These are phyloP conservation scores for Apogon talboti DNA, from an alignment of 2,797 vertebrate species.

Conservation along the genomic window DNA sequence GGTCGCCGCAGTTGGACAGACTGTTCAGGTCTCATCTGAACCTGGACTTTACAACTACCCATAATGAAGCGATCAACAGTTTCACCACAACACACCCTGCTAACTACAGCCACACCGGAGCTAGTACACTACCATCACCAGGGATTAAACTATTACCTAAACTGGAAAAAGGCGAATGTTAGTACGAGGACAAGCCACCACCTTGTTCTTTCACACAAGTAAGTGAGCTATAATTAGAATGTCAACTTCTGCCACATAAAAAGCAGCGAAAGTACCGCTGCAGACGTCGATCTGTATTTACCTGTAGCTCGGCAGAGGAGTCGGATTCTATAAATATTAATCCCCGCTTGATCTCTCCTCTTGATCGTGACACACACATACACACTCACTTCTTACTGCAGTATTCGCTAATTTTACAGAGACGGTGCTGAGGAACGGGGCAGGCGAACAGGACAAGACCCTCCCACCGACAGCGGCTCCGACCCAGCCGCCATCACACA, in stretches of 20 bases:
- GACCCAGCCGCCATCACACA: neutral
- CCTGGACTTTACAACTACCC: conserved; percentile 52
- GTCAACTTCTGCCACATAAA: conserved; percentile 33
- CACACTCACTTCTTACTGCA: conserved; percentile 67
- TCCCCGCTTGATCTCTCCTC: conserved; percentile 41
- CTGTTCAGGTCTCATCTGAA: conserved; percentile 32
- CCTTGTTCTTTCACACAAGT: conserved; percentile 67
- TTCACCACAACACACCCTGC: conserved; percentile 52
- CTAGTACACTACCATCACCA: neutral
- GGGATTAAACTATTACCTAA: conserved; percentile 28
- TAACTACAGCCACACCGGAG: neutral
- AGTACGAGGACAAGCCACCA: conserved; percentile 65
- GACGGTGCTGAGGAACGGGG: conserved; percentile 70
- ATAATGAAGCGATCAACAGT: conserved; percentile 70
- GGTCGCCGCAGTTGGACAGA: conserved; percentile 50
- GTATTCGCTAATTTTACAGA: conserved; percentile 68
- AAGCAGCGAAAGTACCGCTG: conserved; percentile 16
- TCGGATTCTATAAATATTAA: conserved; percentile 20
- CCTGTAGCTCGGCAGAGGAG: conserved; percentile 57
- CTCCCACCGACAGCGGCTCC: conserved; percentile 69
- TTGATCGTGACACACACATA: conserved; percentile 44
- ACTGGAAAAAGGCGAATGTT: conserved; percentile 4
- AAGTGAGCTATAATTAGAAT: conserved; percentile 48
- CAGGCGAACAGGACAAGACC: conserved; percentile 69
- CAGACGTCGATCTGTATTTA: conserved; percentile 37